Evolutionary conservation across 2,113 vertebrate genomes (phyloP), one percentile per base, ranked within the genome.

Genomic region (Callospermophilus lateralis): DNA sequence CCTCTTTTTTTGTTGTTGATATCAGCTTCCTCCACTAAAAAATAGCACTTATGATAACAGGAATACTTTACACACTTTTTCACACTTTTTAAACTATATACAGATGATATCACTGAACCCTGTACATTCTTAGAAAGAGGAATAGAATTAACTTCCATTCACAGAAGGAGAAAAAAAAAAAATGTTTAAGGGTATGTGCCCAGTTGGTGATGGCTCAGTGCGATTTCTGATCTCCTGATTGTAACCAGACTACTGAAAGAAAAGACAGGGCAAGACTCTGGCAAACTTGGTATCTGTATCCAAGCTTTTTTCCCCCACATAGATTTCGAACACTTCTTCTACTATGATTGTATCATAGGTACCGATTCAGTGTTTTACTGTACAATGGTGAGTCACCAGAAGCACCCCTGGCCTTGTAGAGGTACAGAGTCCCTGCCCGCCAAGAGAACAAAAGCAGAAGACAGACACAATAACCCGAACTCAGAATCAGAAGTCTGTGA

Each of bases 221-320:
- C 39, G 17, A 8, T 1, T 4, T 19, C 55, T 48, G 61, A 48
- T 26, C 16, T 92, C 53, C 55, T 32, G 53, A 65, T 39, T 45
- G 24, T 61, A 37, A 42, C 10, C 45, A 26, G 6, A 51, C n/a
- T 2, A 24, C 0, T 32, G 17, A 37, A 51, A 63, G 58, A 45
- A 19, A 77, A 53, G 42, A 22, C 0, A 32, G 0, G 0, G 67
- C 13, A 24, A 55, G 65, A 8, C 26, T 28, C 4, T 30, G 39
- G 53, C 1, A 16, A 0, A 70, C 11, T 2, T 13, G 4, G 19
- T n/a, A 24, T 24, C 19, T 22, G 39, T 1, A 42, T 1, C 93
- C 28, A 61, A 0, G 30, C 34, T 86, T 53, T 51, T 24, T 77
- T 39, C 37, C 53, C 32, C 65, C 63, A 68, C 67, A 37, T 20